Evolutionary conservation across 2,113 vertebrate genomes (phyloP), one percentile per base, ranked within the genome.

Genomic region (Psittacula cyanocephala): DNA sequence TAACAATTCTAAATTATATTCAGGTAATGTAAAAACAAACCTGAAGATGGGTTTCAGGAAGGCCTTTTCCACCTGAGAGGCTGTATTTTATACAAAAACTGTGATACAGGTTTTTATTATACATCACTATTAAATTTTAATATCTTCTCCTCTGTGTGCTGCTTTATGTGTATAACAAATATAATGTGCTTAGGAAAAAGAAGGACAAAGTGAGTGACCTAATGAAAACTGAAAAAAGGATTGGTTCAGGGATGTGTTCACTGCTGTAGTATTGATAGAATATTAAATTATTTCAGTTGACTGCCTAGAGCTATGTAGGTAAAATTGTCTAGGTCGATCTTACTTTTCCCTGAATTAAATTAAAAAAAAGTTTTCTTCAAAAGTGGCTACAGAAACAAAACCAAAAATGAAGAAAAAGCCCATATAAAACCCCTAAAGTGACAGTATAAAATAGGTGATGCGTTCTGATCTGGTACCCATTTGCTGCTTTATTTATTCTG

Each of bases 401-500:
- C 13, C 33, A 46, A 63, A 22, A 35, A 6, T 55, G 16, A 63
- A 13, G 2, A 60, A 20, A 49, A 83, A 62, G 1, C 0, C 2
- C 16, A 10, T 27, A 7, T 35, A 53, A 77, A 62, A 3, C 2
- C 10, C 33, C 2, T 8, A 31, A 33, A 68, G 7, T 55, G 57
- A 47, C 8, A 23, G 14, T 19, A 33, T 25, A 47, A 88, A 85
- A 28, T 3, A 77, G 27, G 17, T 59, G 74, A 27, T 63, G 33
- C 11, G 8, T 87, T 88, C 43, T 85, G 71, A 85, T n/a, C 76
- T 81, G 28, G n/a, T 81, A 59, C 53, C 62, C 39, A 18, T 86
- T 86, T 75, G 14, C 47, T 65, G 7, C 52, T 89, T 83, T 79
- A n/a, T 95, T 94, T 88, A 70, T 17, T 72, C 17, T n/a, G 17